Evolutionary conservation across 2,113 vertebrate species (phyloP).

Genomic region (Otus sunia): DNA sequence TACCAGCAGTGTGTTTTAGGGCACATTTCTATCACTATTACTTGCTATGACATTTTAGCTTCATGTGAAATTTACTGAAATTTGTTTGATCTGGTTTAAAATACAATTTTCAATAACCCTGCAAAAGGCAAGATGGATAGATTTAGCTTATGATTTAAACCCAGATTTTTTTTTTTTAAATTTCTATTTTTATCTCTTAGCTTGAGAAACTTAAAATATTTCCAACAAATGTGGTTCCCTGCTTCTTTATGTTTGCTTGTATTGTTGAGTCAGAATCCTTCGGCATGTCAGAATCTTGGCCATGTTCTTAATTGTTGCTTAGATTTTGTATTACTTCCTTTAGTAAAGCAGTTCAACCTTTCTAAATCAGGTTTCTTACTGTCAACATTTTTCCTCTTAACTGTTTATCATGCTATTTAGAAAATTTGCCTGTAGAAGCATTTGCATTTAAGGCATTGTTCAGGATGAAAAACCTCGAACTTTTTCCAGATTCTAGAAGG

Average conservation of each 20-base stretch:
- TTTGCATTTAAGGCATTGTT: background rate
- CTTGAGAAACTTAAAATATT: background rate
- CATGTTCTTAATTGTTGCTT: background rate
- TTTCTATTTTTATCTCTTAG: background rate
- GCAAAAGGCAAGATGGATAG: background rate
- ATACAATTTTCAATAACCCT: background rate
- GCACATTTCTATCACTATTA: background rate
- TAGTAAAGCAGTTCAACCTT: background rate
- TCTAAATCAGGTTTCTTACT: background rate
- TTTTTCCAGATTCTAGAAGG: background rate
- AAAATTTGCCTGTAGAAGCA: background rate
- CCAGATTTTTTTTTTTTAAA: background rate
- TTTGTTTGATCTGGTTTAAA: background rate
- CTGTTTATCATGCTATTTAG: background rate
- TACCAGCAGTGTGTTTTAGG: background rate
- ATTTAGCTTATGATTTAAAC: background rate
- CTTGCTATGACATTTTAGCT: background rate
- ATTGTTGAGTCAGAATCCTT: background rate
- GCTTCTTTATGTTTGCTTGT: background rate
- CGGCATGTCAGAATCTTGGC: background rate
- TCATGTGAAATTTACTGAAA: background rate
- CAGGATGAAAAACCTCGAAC: background rate
- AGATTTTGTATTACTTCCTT: background rate
- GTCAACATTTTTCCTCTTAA: background rate
- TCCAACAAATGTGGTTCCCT: background rate